Conservation (phyloP, 2,888 invertebrate species). For the Sesia bembeciformis region DNA sequence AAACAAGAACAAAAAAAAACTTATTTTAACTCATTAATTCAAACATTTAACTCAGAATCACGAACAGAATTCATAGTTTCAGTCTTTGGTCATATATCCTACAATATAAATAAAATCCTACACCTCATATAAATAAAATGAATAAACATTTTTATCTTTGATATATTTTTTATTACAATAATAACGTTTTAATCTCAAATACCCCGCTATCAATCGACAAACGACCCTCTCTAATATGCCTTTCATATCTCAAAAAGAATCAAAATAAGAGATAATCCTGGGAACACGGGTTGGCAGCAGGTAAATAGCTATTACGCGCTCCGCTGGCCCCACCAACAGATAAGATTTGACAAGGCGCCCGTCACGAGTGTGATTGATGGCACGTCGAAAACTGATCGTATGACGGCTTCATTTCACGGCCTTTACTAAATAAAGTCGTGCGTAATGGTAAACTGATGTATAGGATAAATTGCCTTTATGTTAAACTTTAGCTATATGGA, state of each 20-base stretch:
- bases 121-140: too few species aligned
- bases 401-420: constrained; percentile 61
- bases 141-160: too few species aligned
- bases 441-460: constrained; percentile 15
- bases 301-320: constrained; percentile 72
- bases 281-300: constrained; percentile 41
- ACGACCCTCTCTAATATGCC: constrained; percentile 40
- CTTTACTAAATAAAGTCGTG: constrained; percentile 42
- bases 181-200: too few species aligned
- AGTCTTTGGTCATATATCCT: too few species aligned
- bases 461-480: too few species aligned
- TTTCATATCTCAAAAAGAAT: constrained; percentile 47
- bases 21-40: too few species aligned
- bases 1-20: too few species aligned
- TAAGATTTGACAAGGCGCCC: constrained; percentile 51
- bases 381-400: constrained; percentile 26
- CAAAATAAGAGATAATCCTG: constrained; percentile 55
- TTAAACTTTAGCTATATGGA: too few species aligned
- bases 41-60: too few species aligned
- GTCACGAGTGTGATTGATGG: constrained; percentile 53
- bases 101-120: too few species aligned
- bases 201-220: constrained; percentile 7
- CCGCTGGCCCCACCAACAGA: constrained; percentile 46
- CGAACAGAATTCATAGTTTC: too few species aligned
- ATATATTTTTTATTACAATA: too few species aligned